Evolutionary conservation across 1,140 invertebrate species (phyloP).

Genomic region (Sycophila sp.): DNA sequence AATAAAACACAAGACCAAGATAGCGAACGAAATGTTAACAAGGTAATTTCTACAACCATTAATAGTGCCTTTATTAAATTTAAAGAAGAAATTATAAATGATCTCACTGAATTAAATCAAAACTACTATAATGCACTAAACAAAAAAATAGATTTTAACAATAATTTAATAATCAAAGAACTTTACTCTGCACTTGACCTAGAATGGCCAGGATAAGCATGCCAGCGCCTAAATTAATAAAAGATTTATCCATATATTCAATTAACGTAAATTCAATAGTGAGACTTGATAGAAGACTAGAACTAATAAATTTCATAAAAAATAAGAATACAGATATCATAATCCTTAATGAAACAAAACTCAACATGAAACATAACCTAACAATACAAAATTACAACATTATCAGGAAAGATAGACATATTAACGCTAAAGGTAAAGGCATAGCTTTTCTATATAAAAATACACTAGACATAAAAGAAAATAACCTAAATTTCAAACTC

Average conservation of each 20-base stretch:
- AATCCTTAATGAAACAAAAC: constrained; percentile 39
- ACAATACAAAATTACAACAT: constrained; percentile 31
- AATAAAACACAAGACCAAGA: too few relatives aligned
- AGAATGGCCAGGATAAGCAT: too few relatives aligned
- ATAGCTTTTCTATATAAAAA: constrained; percentile 41
- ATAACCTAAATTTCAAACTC: neutral
- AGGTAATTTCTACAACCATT: too few relatives aligned
- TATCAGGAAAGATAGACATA: constrained; percentile 39
- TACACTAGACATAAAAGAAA: constrained; percentile 14
- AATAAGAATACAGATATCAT: constrained; percentile 33
- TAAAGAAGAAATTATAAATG: too few relatives aligned
- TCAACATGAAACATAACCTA: constrained; percentile 30
- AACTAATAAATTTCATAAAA: constrained; percentile 16
- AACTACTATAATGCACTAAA: too few relatives aligned
- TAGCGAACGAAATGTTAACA: too few relatives aligned
- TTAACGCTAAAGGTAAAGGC: constrained; percentile 25
- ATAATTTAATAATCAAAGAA: constrained; percentile 43
- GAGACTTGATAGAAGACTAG: constrained; percentile 30
- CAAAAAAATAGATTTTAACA: constrained; percentile 27
- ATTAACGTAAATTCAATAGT: too few relatives aligned
- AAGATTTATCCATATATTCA: too few relatives aligned
- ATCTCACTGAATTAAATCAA: too few relatives aligned
- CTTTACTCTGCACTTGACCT: too few relatives aligned
- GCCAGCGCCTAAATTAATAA: too few relatives aligned
- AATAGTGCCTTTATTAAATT: too few relatives aligned